Percentiles rank a stretch among this genome's conserved stretches.
Evolutionary conservation across 2,888 invertebrate genomes (phyloP).

Genomic region (Leptogaster cylindrica): DNA sequence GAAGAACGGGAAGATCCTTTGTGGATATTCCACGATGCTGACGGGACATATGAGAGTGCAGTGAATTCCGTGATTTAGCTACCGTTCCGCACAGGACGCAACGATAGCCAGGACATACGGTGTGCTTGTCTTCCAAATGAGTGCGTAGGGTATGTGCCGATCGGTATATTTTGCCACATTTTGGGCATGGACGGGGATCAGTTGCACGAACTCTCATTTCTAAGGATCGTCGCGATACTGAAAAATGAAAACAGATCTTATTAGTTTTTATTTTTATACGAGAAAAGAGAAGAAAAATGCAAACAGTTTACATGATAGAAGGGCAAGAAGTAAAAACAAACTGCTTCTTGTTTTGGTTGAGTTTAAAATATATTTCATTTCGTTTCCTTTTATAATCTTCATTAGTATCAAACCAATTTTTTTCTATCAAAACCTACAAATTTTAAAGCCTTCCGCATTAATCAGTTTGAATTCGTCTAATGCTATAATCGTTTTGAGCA

Average conservation of each 20-base stretch:
- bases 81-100: constrained; percentile 92
- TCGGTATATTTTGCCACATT: constrained; percentile 91
- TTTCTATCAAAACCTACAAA: constrained; percentile 29
- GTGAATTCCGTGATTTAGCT: constrained; percentile 88
- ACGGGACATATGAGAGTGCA: constrained; percentile 93
- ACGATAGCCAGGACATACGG: constrained; percentile 89
- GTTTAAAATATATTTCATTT: constrained; percentile 39
- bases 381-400: constrained; percentile 23
- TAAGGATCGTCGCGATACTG: constrained; percentile 79
- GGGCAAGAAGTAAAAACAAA: neutral
- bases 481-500: constrained; percentile 20
- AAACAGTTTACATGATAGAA: neutral
- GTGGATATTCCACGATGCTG: constrained; percentile 93
- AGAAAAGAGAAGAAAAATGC: too few relatives aligned
- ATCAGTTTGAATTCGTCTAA: constrained; percentile 9
- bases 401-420: constrained; percentile 18
- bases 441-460: constrained; percentile 23
- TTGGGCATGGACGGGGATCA: constrained; percentile 90
- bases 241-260: constrained; percentile 42
- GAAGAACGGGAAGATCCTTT: constrained; percentile 88
- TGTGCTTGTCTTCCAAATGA: constrained; percentile 92
- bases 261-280: too few relatives aligned
- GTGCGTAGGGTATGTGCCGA: constrained; percentile 90
- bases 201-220: constrained; percentile 90
- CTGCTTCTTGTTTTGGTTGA: constrained; percentile 1